phyloP scores from a whole-genome alignment of 2,888 invertebrate genomes.

The Mechanitis messenoides region DNA sequence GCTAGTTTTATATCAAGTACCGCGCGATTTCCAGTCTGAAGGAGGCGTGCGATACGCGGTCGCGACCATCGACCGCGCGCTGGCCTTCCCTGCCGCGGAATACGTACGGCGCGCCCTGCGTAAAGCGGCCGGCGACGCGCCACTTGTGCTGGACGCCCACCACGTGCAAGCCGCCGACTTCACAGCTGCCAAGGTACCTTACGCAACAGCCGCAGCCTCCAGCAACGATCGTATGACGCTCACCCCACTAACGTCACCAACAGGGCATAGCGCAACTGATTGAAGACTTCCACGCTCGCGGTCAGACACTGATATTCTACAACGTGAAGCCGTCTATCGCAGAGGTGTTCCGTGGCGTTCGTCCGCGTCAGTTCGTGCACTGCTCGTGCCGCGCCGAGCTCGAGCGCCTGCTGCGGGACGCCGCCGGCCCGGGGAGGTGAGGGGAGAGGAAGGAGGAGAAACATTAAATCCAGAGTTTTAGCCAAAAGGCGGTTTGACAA shows the following conservation, averaged over 20 bases:
- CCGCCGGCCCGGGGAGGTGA: conserved; percentile 11
- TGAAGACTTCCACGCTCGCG: conserved; percentile 81
- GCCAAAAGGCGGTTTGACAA: too few relatives aligned
- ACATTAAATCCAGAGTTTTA: not conserved
- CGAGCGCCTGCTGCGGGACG: conserved; percentile 50
- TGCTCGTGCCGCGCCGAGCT: conserved; percentile 55
- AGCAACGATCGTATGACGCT: not conserved
- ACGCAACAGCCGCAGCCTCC: not conserved
- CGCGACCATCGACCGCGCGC: conserved; percentile 81
- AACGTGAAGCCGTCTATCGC: conserved; percentile 85
- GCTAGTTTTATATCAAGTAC: not conserved
- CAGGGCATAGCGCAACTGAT: conserved; percentile 83
- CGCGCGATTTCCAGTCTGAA: conserved; percentile 43
- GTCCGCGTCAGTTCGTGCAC: conserved; percentile 81
- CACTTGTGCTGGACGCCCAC: conserved; percentile 87
- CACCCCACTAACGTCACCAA: conserved; percentile 10
- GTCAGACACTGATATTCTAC: conserved; percentile 83
- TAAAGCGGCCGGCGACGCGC: conserved; percentile 79
- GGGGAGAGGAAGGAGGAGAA: not conserved
- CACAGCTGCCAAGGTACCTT: conserved; percentile 82
- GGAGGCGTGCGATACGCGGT: conserved; percentile 72
- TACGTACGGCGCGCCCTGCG: conserved; percentile 83
- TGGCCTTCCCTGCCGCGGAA: conserved; percentile 89
- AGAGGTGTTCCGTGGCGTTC: conserved; percentile 82
- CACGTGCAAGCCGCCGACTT: conserved; percentile 89